phyloP scores from a whole-genome alignment of 2,888 invertebrate genomes.

The Tenthredo distinguenda region DNA sequence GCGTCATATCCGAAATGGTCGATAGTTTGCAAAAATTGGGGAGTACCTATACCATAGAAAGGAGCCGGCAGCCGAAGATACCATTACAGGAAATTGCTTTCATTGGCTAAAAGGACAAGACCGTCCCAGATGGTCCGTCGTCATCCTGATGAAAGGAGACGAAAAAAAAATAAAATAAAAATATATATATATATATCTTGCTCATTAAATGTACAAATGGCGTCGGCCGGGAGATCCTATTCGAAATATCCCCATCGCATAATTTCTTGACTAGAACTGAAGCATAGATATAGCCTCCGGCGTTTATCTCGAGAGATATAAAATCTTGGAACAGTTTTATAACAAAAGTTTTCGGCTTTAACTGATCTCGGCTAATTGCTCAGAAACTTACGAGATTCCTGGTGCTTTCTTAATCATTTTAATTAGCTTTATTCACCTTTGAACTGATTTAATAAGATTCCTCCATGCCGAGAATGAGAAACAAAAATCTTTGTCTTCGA shows the following conservation, averaged over 20 bases:
- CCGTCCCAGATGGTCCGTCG: slow-evolving; percentile 35
- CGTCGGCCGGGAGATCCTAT: not conserved
- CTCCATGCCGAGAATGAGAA: not conserved
- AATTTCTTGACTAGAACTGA: not conserved
- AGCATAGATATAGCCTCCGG: not conserved
- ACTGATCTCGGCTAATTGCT: slow-evolving; percentile 1
- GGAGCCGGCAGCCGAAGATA: slow-evolving; percentile 14
- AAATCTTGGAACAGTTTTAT: slow-evolving; percentile 1
- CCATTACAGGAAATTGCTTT: slow-evolving; percentile 46
- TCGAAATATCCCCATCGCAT: not conserved
- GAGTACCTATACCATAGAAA: not conserved
- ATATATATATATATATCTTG: not conserved
- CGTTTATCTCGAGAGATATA: not conserved
- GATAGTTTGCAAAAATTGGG: slow-evolving; percentile 11
- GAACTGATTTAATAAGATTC: not conserved
- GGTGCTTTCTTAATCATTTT: not conserved
- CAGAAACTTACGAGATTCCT: not conserved
- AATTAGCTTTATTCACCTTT: slow-evolving; percentile 1
- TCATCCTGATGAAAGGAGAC: not conserved
- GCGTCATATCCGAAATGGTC: not conserved
- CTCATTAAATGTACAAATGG: slow-evolving; percentile 33
- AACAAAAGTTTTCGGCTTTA: slow-evolving; percentile 1
- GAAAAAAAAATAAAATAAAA: not conserved
- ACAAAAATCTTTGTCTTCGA: not conserved
- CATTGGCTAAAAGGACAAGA: slow-evolving; percentile 44